These are phyloP conservation scores for Vanessa cardui DNA, from an alignment of 2,888 invertebrate genomes.

Conservation along the genomic window DNA sequence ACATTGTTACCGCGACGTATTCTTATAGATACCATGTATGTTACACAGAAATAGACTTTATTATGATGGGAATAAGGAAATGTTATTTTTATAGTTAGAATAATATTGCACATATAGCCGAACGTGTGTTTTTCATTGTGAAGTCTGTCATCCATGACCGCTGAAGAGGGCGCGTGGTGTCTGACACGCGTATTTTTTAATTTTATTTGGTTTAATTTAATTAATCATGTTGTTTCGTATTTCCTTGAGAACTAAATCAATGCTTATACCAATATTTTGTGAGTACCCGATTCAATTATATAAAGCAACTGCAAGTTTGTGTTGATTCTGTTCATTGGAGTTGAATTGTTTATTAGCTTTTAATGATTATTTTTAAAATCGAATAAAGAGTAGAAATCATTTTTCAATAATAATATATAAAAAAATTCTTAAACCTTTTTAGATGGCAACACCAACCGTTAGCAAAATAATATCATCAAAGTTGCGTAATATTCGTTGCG, in stretches of 20 bases:
- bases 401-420: no score
- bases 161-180: slow-evolving; percentile 64
- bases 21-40: slow-evolving; percentile 15
- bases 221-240: slow-evolving; percentile 63
- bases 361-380: no score
- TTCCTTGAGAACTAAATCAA: slow-evolving; percentile 42
- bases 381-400: no score
- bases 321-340: no score
- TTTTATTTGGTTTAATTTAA: slow-evolving; percentile 73
- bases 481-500: background rate
- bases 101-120: slow-evolving; percentile 55
- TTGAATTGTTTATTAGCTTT: no score
- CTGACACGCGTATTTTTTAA: slow-evolving; percentile 67
- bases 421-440: no score
- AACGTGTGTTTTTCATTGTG: slow-evolving; percentile 56
- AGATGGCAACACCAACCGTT: background rate
- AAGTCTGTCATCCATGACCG: slow-evolving; percentile 62
- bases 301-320: no score
- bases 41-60: slow-evolving; percentile 44
- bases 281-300: background rate
- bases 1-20: slow-evolving; percentile 53
- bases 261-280: slow-evolving; percentile 3
- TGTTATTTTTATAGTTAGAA: slow-evolving; percentile 34
- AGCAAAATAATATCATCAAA: background rate
- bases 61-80: slow-evolving; percentile 32